Conservation (phyloP, 2,797 vertebrate species). For the Cryptoblepharus egeriae region DNA sequence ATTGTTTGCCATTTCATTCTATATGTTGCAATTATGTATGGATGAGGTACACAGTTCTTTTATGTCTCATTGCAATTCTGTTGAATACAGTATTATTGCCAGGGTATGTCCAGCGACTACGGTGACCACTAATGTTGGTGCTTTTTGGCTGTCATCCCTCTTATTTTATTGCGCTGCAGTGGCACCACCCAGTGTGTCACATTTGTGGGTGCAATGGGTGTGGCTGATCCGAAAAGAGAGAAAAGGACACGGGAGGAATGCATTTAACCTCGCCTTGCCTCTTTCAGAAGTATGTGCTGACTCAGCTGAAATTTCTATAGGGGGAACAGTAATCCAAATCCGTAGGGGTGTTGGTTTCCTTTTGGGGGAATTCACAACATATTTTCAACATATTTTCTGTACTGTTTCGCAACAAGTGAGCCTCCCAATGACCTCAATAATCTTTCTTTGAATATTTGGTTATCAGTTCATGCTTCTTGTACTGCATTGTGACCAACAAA, state of each 20-base stretch:
- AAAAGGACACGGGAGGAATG: neutral
- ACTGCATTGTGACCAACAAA: neutral
- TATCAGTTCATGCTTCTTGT: neutral
- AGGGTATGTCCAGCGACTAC: slow-evolving; percentile 1
- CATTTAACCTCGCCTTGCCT: neutral
- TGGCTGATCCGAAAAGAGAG: neutral
- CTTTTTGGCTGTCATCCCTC: neutral
- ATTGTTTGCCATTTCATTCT: slow-evolving; percentile 17
- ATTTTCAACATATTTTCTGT: neutral
- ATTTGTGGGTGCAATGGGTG: neutral
- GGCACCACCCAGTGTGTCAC: neutral
- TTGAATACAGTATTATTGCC: slow-evolving; percentile 1
- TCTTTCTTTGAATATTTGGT: neutral
- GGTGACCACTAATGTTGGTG: neutral
- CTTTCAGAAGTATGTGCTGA: slow-evolving; percentile 14
- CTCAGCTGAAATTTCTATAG: slow-evolving; percentile 21
- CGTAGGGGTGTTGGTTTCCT: neutral
- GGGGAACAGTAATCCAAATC: neutral
- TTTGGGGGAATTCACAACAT: neutral
- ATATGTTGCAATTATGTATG: neutral
- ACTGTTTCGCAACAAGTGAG: neutral
- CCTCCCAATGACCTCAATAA: neutral
- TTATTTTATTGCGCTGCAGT: slow-evolving; percentile 30
- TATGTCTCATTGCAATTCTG: neutral
- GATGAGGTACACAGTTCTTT: neutral